Conservation (phyloP, 2,888 invertebrate species). For the Octodonta nipae region DNA sequence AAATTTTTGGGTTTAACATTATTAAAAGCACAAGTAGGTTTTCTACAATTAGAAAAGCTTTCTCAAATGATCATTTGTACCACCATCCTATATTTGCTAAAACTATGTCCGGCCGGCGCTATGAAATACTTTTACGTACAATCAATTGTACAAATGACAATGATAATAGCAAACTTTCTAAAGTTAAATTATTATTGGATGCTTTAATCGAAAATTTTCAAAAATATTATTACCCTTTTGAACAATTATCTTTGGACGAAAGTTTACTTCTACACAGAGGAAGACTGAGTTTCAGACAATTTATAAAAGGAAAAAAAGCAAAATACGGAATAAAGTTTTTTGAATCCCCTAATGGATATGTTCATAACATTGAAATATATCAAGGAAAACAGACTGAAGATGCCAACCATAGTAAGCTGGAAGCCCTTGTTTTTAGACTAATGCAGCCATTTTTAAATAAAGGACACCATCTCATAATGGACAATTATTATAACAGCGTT, state of each 20-base stretch:
- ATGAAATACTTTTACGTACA: not conserved
- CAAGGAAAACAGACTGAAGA: not conserved
- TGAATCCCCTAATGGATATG: conserved; percentile 1
- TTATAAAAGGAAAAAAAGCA: conserved; percentile 3
- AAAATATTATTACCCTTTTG: not conserved
- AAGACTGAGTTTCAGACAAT: conserved; percentile 3
- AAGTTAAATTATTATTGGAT: not conserved
- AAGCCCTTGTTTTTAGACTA: not conserved
- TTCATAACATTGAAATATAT: conserved; percentile 3
- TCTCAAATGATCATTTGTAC: not conserved
- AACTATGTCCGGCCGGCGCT: not conserved
- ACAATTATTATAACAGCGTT: conserved; percentile 6
- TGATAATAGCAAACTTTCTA: not conserved
- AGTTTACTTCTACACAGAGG: not conserved
- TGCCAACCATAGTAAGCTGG: not conserved
- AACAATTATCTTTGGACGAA: not conserved
- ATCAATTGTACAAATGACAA: not conserved
- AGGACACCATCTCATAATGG: conserved; percentile 4
- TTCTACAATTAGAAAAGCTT: not conserved
- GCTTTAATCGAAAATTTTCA: not conserved
- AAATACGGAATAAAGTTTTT: not conserved
- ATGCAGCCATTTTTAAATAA: conserved; percentile 3
- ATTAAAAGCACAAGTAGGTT: not conserved
- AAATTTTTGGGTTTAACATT: not conserved
- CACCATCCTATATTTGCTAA: not conserved